Conservation (phyloP, 1,140 invertebrate genomes). For the Cydia splendana region DNA sequence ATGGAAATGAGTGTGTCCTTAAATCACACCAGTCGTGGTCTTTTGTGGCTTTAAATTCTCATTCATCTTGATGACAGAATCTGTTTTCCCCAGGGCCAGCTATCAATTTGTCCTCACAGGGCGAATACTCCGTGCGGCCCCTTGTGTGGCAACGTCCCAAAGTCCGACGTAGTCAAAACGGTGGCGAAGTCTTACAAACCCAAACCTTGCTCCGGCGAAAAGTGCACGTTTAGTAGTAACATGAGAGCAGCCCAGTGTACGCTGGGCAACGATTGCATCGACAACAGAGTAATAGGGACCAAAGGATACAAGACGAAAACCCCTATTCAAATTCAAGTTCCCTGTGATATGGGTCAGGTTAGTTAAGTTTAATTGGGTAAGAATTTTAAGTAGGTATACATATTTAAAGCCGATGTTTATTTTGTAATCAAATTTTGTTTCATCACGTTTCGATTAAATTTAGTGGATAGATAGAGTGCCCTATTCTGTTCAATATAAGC, state of each 20-base stretch:
- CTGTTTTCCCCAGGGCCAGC: slow-evolving; percentile 38
- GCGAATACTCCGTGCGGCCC: slow-evolving; percentile 50
- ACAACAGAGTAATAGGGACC: slow-evolving; percentile 22
- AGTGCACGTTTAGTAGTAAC: slow-evolving; percentile 53
- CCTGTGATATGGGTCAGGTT: background rate
- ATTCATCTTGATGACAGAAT: background rate
- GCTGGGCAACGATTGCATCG: slow-evolving; percentile 52
- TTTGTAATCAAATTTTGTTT: no score
- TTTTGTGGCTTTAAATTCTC: no score
- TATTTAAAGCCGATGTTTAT: no score
- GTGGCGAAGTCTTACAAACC: slow-evolving; percentile 49
- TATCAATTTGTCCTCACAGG: slow-evolving; percentile 49
- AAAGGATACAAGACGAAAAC: slow-evolving; percentile 1
- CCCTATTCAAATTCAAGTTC: background rate
- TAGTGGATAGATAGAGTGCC: no score
- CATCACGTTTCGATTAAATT: no score
- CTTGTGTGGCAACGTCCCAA: slow-evolving; percentile 49
- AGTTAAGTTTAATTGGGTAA: background rate
- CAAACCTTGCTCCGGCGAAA: slow-evolving; percentile 33
- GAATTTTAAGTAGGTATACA: no score
- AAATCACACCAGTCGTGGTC: no score
- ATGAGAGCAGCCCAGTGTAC: slow-evolving; percentile 68
- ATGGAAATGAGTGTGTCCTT: no score
- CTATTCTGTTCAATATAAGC: no score
- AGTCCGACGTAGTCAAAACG: slow-evolving; percentile 42